phyloP scores from a whole-genome alignment of 2,888 invertebrate genomes.

The Glaucopsyche alexis region DNA sequence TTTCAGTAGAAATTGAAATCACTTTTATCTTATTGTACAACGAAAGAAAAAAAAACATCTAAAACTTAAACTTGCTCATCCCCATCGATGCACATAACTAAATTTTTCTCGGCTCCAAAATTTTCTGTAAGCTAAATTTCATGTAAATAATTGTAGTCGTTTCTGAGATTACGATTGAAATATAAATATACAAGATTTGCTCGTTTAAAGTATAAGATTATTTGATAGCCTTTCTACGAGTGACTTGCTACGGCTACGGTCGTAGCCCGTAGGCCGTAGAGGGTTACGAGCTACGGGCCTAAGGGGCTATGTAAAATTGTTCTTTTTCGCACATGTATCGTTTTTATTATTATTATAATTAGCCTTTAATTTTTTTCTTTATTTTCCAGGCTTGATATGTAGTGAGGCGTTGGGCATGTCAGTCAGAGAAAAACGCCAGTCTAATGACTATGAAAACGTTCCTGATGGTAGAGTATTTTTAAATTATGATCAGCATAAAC shows the following conservation, averaged over 20 bases:
- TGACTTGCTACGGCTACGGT: neutral
- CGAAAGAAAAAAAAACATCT: no score
- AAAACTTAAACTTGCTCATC: no score
- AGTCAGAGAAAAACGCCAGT: conserved; percentile 3
- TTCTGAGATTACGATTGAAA: no score
- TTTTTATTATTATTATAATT: no score
- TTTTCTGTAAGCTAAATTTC: no score
- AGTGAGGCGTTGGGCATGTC: neutral
- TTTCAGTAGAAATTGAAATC: no score
- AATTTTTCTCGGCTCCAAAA: no score
- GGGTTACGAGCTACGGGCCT: neutral
- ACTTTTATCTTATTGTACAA: no score
- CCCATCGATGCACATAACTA: no score
- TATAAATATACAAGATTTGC: no score
- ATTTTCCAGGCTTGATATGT: neutral
- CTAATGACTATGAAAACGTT: conserved; percentile 21
- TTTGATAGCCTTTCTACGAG: neutral
- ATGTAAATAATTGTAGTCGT: no score
- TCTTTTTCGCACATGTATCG: no score
- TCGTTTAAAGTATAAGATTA: neutral
- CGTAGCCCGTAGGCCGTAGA: neutral
- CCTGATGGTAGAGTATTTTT: conserved; percentile 2
- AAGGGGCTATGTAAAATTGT: neutral
- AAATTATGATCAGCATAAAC: neutral
- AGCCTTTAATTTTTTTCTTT: neutral